Evolutionary conservation across 2,113 vertebrate species (phyloP), one percentile per base, ranked within the genome.

Genomic region (Tragelaphus scriptus): DNA sequence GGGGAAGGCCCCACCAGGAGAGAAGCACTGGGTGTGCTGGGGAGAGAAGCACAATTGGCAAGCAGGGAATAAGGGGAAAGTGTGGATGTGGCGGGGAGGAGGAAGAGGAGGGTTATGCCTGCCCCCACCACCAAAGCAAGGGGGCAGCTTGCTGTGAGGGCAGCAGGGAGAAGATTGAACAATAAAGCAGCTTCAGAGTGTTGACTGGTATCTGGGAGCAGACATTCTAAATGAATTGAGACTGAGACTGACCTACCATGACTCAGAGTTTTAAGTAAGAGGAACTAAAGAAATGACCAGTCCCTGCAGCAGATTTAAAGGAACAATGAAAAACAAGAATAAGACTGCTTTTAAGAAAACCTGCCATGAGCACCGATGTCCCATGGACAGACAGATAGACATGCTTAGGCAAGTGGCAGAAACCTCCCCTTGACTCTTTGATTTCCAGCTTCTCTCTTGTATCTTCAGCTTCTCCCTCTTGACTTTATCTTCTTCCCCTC

Each of bases 61-160:
- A 47, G 30, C n/a, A 58, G 12, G 4, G 84, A 30, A 13, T 7
- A 16, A 85, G 16, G n/a, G 40, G 15, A 17, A 53, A 63, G 19
- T 1, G 40, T 7, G 25, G 26, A n/a, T 11, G n/a, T 12, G n/a
- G 65, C 2, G 0, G 65, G 9, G n/a, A n/a, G 0, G 5, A 30
- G 40, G 17, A 13, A 15, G 25, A 85, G 28, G 58, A 28, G 9
- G 49, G 55, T 44, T 51, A 17, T 0, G 6, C 8, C 87, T 85
- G 51, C 15, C 21, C 47, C 15, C 13, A 25, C 10, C 77, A 5
- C 36, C 32, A 15, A 26, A n/a, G 14, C n/a, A 61, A 59, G 28
- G 17, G 51, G 11, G n/a, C 82, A 58, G 19, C 56, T 16, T 44
- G 26, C 47, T 77, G 40, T 19, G 49, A 51, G 47, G 17, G 10